A percentile compares a stretch with the other conserved stretches of the same genome.
These are phyloP conservation scores for Noturus placidus DNA, from an alignment of 2,113 vertebrate genomes.

Conservation along the genomic window DNA sequence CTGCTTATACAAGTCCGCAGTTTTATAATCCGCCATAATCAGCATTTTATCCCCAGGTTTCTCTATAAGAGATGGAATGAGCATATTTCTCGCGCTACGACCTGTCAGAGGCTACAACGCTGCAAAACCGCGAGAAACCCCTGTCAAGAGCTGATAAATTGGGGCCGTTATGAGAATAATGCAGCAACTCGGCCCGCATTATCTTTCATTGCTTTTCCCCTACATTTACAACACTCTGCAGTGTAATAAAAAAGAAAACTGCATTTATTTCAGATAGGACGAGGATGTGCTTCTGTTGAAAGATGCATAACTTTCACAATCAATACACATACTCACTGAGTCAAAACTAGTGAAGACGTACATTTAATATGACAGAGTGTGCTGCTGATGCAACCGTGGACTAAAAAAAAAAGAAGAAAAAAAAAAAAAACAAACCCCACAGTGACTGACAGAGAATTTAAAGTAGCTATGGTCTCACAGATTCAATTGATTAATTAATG, in stretches of 20 bases:
- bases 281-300: slow-evolving; percentile 66
- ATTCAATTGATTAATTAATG: background rate
- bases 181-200: background rate
- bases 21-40: slow-evolving; percentile 24
- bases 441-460: background rate
- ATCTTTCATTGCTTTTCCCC: slow-evolving; percentile 8
- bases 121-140: background rate
- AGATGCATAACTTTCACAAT: slow-evolving; percentile 62
- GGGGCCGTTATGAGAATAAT: slow-evolving; percentile 13
- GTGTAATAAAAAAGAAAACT: background rate
- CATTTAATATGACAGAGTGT: background rate
- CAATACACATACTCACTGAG: slow-evolving; percentile 60
- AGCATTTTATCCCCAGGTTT: background rate
- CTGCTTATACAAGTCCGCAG: slow-evolving; percentile 10
- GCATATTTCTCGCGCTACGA: background rate
- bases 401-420: background rate
- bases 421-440: background rate
- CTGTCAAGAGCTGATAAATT: slow-evolving; percentile 33
- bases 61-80: background rate
- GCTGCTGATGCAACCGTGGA: background rate
- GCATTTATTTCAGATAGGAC: slow-evolving; percentile 19
- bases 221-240: slow-evolving; percentile 12
- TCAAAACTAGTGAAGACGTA: slow-evolving; percentile 44
- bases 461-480: background rate
- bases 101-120: slow-evolving; percentile 23